These are phyloP conservation scores for Nephrotoma flavescens DNA, from an alignment of 2,888 invertebrate species.

Conservation along the genomic window DNA sequence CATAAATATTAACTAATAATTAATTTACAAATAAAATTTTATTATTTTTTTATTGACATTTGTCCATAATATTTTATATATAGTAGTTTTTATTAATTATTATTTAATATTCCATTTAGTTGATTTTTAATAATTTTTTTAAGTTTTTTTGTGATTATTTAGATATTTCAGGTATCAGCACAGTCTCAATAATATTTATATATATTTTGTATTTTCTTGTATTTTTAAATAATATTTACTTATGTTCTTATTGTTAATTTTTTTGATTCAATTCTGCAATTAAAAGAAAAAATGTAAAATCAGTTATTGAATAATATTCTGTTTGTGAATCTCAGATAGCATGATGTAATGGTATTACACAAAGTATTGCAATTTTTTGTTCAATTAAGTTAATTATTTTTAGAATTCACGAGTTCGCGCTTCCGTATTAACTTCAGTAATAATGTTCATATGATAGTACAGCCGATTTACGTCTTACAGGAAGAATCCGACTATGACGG, in stretches of 20 bases:
- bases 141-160: background rate
- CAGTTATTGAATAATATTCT: background rate
- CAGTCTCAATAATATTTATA: background rate
- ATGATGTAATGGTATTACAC: too few relatives aligned
- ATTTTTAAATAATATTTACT: background rate
- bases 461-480: too few relatives aligned
- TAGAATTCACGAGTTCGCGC: too few relatives aligned
- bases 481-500: too few relatives aligned
- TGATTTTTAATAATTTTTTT: background rate
- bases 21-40: background rate
- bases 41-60: background rate
- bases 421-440: too few relatives aligned
- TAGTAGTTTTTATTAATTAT: background rate
- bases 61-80: background rate
- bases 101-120: background rate
- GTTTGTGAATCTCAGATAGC: background rate
- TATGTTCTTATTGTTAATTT: background rate
- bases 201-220: background rate
- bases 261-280: background rate
- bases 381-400: too few relatives aligned
- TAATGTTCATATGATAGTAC: too few relatives aligned
- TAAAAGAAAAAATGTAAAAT: background rate
- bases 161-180: background rate
- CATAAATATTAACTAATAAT: background rate
- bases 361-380: too few relatives aligned